Base-by-base conservation (phyloP, 1,140 invertebrate species). In the Drosophila ananassae region DNA sequence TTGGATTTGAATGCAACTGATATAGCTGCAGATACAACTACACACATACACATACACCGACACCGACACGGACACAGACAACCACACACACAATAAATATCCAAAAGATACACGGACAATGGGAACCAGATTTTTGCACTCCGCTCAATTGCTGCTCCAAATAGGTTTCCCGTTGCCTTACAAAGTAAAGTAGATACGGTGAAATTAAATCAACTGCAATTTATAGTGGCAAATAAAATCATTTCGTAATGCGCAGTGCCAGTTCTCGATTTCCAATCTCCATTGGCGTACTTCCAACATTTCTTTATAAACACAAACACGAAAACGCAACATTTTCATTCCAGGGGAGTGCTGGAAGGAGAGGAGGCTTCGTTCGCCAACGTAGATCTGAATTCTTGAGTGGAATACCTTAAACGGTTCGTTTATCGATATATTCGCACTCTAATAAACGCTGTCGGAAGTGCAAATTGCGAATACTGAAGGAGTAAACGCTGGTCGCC, bases 1-100 rank as follows among this genome's bases (percentile, higher is more conserved):
- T 68, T 48, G 32, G 66, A 68, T 69, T 69, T 69, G 66, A 69
- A 69, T 69, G 66, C 51, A 69, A 32, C n/a, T 39, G 48, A 64
- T 53, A 64, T 53, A 54, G 17, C 13, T 13, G 66, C 61, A 68
- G 6, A 60, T 10, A 39, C 5, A 48, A 9, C 10, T 17, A 50
- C 39, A 50, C 10, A 41, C 9, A 48, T 22, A 22, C 2, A 17
- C 17, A 10, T 8, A 10, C 9, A 17, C n/a, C n/a, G n/a, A n/a
- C n/a, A n/a, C n/a, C n/a, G n/a, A n/a, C n/a, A n/a, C n/a, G n/a
- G 32, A 7, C 10, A 59, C 28, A n/a, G 21, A 41, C 9, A 41
- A 7, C 3, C 10, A 52, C 24, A 67, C 13, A 64, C 22, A 28
- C 21, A 34, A 34, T 34, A 37, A n/a, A 37, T 37, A 34, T 39